Evolutionary conservation across 2,113 vertebrate species (phyloP), one percentile per base, ranked within the genome.

Genomic region (Apteryx owenii): DNA sequence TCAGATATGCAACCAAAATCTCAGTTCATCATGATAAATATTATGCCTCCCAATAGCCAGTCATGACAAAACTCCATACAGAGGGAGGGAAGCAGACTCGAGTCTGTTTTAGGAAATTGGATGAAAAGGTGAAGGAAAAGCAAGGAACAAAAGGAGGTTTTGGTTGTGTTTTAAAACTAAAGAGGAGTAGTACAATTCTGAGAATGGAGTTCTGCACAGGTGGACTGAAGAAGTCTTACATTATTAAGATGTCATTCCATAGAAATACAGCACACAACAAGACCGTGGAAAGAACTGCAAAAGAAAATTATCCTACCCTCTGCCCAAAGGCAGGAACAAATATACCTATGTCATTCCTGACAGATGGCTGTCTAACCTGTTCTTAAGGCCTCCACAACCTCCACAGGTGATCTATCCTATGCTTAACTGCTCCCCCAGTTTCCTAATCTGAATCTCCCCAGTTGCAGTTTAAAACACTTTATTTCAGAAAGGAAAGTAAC

Each of bases 391-490:
- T 42, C 8, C 18, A 84, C 18, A 46, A 14, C 4, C 33, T 68
- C 36, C 5, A 2, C 0, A 2, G 17, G 12, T 51, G 11, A 31
- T 50, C 13, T 72, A 36, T 48, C 51, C 23, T 36, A 62, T 2
- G 33, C 46, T 62, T 77, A 25, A 20, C 8, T 58, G 31, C 17
- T 71, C 69, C 42, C 40, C 76, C 31, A 68, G 40, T 66, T 84
- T 46, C n/a, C 62, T 16, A 36, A 62, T 40, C 83, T 62, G 29
- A 72, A 23, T 68, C 13, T 81, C 36, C 10, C 23, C 64, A 68
- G 9, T 20, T 48, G 40, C 48, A 72, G 64, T 85, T 85, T 11
- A 20, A 17, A 80, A 46, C 68, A 23, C 44, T 15, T n/a, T 76
- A 10, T 36, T 29, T 46, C 89, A 71, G 31, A 75, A 75, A 62